Evolutionary conservation across 2,888 invertebrate genomes (phyloP).

Genomic region (Brassicogethes aeneus): DNA sequence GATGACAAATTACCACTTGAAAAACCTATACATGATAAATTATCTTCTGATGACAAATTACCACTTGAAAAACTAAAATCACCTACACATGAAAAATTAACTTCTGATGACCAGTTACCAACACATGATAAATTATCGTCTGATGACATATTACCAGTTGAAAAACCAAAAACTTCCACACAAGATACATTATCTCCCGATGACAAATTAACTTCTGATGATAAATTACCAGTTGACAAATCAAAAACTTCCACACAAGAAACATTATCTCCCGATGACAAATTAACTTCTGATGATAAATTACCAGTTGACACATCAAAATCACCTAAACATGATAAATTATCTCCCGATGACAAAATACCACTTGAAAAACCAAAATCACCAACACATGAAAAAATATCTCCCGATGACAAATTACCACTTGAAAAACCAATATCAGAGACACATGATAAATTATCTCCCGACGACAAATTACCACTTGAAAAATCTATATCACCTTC

Average conservation of each 20-base stretch:
- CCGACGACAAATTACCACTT: conserved; percentile 6
- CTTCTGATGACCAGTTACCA: not conserved
- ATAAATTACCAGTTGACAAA: not conserved
- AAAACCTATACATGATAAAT: not conserved
- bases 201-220: not conserved
- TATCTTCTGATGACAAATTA: conserved; percentile 4
- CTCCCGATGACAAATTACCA: not conserved
- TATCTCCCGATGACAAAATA: not conserved
- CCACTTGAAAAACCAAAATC: conserved; percentile 1
- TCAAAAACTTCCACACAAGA: too few species aligned
- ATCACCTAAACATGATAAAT: not conserved
- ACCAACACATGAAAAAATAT: not conserved
- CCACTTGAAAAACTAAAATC: conserved; percentile 5
- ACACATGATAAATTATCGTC: not conserved
- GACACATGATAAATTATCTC: not conserved
- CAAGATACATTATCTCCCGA: not conserved
- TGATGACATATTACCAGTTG: not conserved
- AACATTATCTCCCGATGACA: too few species aligned
- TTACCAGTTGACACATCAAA: not conserved
- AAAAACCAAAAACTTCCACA: conserved; percentile 2
- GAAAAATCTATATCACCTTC: conserved; percentile 1
- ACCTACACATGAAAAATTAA: not conserved
- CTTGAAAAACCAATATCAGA: too few species aligned
- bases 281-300: too few species aligned
- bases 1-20: not conserved